phyloP scores from a whole-genome alignment of 2,797 vertebrate species.

The Sternarchorhynchus goeldii region DNA sequence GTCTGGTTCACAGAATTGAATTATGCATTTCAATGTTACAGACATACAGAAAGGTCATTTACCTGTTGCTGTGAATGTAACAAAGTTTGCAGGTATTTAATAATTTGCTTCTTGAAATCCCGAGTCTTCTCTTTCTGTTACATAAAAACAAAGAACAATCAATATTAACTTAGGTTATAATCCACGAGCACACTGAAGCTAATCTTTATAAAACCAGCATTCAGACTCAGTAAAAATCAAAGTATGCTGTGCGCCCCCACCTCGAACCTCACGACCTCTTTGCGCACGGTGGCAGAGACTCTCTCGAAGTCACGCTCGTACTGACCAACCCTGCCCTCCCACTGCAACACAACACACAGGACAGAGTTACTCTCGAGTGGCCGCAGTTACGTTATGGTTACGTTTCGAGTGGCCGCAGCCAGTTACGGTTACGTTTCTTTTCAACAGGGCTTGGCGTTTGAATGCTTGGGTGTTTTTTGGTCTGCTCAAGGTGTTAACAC shows the following conservation, averaged over 20 bases:
- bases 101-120: constrained; percentile 89
- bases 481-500: too few relatives aligned
- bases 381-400: too few relatives aligned
- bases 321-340: constrained; percentile 94
- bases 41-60: constrained; percentile 31
- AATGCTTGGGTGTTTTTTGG: too few relatives aligned
- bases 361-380: neutral
- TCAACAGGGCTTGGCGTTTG: neutral
- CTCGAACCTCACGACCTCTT: constrained; percentile 94
- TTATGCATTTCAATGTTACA: neutral
- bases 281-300: constrained; percentile 89
- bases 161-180: neutral
- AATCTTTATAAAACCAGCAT: neutral
- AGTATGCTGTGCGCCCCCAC: constrained; percentile 63
- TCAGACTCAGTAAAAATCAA: neutral
- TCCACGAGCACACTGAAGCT: neutral
- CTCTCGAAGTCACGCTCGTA: constrained; percentile 95
- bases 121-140: constrained; percentile 91
- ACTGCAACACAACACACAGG: constrained; percentile 71
- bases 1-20: neutral
- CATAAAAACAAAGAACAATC: constrained; percentile 22
- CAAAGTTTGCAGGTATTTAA: constrained; percentile 88
- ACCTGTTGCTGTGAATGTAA: constrained; percentile 95
- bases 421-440: too few relatives aligned
- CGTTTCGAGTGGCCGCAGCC: too few relatives aligned